These are phyloP conservation scores for Temnothorax ravouxi DNA, from an alignment of 2,888 invertebrate genomes.

Conservation along the genomic window DNA sequence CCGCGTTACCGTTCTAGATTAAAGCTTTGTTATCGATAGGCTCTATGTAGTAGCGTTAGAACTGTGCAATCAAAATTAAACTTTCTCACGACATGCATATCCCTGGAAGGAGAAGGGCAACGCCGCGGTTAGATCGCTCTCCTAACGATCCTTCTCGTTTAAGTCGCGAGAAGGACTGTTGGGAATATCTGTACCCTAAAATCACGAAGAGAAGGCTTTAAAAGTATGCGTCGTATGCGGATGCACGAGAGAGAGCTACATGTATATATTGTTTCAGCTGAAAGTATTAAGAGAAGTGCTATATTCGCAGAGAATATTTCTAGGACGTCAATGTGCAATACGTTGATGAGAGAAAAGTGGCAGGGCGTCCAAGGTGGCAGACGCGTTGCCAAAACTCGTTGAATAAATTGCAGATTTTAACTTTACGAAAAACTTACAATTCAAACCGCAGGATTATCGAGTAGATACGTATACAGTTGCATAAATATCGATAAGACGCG, in stretches of 20 bases:
- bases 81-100: slow-evolving; percentile 24
- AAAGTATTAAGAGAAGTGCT: slow-evolving; percentile 45
- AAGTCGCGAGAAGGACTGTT: not conserved
- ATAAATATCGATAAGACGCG: not conserved
- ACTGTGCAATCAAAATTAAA: slow-evolving; percentile 56
- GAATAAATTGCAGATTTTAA: slow-evolving; percentile 28
- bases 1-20: slow-evolving; percentile 43
- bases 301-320: slow-evolving; percentile 32
- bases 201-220: slow-evolving; percentile 35
- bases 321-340: slow-evolving; percentile 48
- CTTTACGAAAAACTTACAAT: not conserved
- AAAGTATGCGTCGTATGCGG: slow-evolving; percentile 21
- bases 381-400: slow-evolving; percentile 23
- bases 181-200: not conserved
- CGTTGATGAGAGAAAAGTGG: slow-evolving; percentile 12
- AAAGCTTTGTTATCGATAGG: slow-evolving; percentile 33
- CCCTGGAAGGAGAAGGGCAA: not conserved
- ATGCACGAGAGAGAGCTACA: slow-evolving; percentile 27
- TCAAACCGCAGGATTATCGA: slow-evolving; percentile 12
- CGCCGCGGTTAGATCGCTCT: not conserved
- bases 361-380: not conserved
- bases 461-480: not conserved
- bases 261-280: slow-evolving; percentile 44
- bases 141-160: slow-evolving; percentile 9
- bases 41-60: slow-evolving; percentile 41